phyloP scores from a whole-genome alignment of 1,140 invertebrate genomes.

The Muscidifurax raptorellus region DNA sequence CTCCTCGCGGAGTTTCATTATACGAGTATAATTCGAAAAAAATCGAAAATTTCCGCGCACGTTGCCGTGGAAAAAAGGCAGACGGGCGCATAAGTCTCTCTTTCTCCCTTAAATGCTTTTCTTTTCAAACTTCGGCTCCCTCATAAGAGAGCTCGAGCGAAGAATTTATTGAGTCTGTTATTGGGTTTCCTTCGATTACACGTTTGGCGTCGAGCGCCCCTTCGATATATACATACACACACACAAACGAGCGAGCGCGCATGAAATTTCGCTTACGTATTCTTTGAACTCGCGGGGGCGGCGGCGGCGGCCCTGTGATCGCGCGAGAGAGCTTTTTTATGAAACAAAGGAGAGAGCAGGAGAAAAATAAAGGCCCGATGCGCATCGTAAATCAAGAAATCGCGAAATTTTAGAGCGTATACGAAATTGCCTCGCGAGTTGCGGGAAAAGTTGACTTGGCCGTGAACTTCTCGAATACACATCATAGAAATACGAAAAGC shows the following conservation, averaged over 20 bases:
- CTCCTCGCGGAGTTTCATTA: background rate
- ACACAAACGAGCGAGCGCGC: conserved; percentile 10
- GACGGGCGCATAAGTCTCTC: background rate
- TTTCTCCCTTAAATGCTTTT: conserved; percentile 38
- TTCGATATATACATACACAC: conserved; percentile 21
- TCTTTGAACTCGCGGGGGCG: conserved; percentile 43
- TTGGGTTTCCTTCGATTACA: conserved; percentile 55
- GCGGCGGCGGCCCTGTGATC: conserved; percentile 4
- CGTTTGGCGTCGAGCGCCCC: conserved; percentile 38
- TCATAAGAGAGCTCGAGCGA: conserved; percentile 20
- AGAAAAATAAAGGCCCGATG: background rate
- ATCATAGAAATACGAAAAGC: no score
- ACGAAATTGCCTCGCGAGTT: background rate
- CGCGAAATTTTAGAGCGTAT: conserved; percentile 3
- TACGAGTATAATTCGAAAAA: conserved; percentile 26
- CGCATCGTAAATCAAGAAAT: conserved; percentile 41
- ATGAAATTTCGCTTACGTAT: conserved; percentile 53
- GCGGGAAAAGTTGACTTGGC: background rate
- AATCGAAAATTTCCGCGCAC: background rate
- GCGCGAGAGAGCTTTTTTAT: conserved; percentile 25
- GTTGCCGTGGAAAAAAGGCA: background rate
- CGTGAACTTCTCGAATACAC: no score
- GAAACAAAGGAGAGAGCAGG: conserved; percentile 1
- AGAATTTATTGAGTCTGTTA: conserved; percentile 55
- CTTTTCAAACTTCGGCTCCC: conserved; percentile 31